These are phyloP conservation scores for Diarsia brunnea DNA, from an alignment of 2,888 invertebrate genomes.

Conservation along the genomic window DNA sequence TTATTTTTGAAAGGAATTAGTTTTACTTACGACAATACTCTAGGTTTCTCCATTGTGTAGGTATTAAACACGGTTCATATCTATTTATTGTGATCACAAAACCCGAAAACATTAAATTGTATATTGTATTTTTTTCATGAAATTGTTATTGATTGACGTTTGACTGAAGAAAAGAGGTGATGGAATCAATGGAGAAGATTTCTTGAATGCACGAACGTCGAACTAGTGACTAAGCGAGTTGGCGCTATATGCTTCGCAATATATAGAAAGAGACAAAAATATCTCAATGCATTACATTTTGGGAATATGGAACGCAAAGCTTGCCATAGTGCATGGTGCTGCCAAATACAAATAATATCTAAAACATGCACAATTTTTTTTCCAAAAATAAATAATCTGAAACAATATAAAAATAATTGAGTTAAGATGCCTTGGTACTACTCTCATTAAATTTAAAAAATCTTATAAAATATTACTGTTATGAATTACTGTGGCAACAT, in stretches of 20 bases:
- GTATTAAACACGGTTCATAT: constrained; percentile 29
- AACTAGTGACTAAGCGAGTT: neutral
- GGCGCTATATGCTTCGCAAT: neutral
- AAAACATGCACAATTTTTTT: too few relatives aligned
- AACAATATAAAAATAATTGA: neutral
- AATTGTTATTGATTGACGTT: constrained; percentile 40
- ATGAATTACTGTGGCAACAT: neutral
- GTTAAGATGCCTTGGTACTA: neutral
- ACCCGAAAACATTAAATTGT: constrained; percentile 18
- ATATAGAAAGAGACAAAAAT: neutral
- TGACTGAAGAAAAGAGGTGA: neutral
- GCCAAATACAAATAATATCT: neutral
- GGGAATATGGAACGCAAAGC: neutral
- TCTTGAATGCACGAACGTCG: too few relatives aligned
- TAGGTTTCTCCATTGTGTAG: constrained; percentile 70
- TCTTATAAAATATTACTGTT: neutral
- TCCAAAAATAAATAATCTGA: neutral
- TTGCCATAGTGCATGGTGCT: constrained; percentile 7
- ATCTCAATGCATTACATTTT: neutral
- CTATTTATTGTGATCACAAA: neutral
- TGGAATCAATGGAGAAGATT: neutral
- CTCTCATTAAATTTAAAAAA: neutral
- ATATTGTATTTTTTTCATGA: constrained; percentile 8
- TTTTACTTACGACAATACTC: constrained; percentile 77
- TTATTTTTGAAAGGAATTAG: neutral